Base-by-base conservation (phyloP, 2,888 invertebrate genomes). In the Zootermopsis nevadensis region DNA sequence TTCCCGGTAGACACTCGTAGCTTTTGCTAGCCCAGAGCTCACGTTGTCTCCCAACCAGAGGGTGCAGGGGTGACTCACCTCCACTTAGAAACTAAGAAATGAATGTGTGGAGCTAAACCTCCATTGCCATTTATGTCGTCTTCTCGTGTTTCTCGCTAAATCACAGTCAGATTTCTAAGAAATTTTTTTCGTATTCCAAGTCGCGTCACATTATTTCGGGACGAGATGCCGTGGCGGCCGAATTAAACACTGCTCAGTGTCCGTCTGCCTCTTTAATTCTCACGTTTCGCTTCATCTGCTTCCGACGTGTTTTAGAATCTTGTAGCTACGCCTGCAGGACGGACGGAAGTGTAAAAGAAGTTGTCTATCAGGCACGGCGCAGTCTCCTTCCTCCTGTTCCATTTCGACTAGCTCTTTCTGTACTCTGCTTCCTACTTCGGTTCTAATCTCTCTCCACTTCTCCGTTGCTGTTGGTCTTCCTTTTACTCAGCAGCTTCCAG, bases 391-490 rank as follows among this genome's bases (percentile, higher is more conserved):
- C 53, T 3, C 53, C 19, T 10, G 53, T 53, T 27, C 12, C 60
- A n/a, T 60, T 60, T 60, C n/a, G 60, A 60, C 60, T n/a, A 60
- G 60, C 60, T 60, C 60, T 60, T 60, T 60, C 60, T 60, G 0
- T 27, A 60, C 60, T n/a, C n/a, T 60, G 60, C 27, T 60, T 60
- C 60, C 60, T n/a, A n/a, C 60, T 19, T 48, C 19, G 19, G 19
- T 48, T 48, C 48, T 48, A 48, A 48, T 48, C 48, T 60, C 60
- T 60, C 60, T 48, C 15, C 15, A n/a, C 60, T 60, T 60, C 4
- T 27, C 8, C 27, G n/a, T 60, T 12, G 60, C 60, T 60, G 8
- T 53, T 12, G 7, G 4, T 27, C 60, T 8, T 60, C 27, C 15
- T 27, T 60, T 60, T 15, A 27, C 7, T 60, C 3, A 48, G 15